These are phyloP conservation scores for Acheta domesticus DNA, from an alignment of 2,888 invertebrate species.

Conservation along the genomic window DNA sequence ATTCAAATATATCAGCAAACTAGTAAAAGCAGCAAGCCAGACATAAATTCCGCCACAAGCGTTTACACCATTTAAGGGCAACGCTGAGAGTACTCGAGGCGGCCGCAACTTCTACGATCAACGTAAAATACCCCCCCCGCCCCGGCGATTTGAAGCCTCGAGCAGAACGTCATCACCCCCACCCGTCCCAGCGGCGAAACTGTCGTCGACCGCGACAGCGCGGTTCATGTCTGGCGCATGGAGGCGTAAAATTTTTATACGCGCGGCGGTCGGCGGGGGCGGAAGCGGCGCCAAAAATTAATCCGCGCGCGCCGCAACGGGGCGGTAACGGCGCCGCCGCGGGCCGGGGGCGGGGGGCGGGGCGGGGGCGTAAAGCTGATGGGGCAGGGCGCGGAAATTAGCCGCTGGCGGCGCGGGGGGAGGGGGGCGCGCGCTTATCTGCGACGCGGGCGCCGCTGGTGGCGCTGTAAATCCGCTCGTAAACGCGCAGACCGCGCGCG, in stretches of 20 bases:
- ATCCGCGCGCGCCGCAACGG: background rate
- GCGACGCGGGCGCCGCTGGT: background rate
- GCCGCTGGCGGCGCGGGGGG: background rate
- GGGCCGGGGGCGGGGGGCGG: background rate
- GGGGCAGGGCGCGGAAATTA: slow-evolving; percentile 2
- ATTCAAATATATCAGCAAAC: too few species aligned
- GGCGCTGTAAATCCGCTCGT: too few species aligned
- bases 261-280: background rate
- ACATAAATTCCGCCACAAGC: too few species aligned
- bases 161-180: too few species aligned
- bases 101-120: too few species aligned
- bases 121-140: too few species aligned
- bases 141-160: too few species aligned
- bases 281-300: background rate
- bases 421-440: slow-evolving; percentile 3
- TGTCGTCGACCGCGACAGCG: background rate
- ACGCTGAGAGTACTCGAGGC: too few species aligned
- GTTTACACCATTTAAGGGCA: too few species aligned
- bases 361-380: background rate
- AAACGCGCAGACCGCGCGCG: background rate
- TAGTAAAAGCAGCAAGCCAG: too few species aligned
- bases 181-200: background rate
- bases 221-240: background rate
- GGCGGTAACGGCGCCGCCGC: background rate
- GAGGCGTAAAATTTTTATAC: slow-evolving; percentile 6